These are phyloP conservation scores for Glaucopsyche alexis DNA, from an alignment of 2,888 invertebrate genomes.

Conservation along the genomic window DNA sequence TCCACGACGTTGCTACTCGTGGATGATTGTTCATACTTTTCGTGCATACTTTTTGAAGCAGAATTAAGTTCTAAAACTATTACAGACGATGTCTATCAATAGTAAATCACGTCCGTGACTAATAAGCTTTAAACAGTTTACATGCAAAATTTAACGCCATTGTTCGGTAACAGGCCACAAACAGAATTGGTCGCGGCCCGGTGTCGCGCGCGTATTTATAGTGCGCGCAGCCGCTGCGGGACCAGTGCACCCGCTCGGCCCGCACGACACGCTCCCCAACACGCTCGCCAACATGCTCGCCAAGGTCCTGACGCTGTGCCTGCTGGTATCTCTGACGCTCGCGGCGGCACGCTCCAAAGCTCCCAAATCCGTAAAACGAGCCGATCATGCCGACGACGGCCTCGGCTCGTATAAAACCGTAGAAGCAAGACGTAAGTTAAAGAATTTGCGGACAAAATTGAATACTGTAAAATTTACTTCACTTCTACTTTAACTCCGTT, in stretches of 20 bases:
- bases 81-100: neutral
- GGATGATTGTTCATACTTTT: no score
- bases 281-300: conserved; percentile 3
- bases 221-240: neutral
- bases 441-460: neutral
- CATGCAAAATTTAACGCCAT: neutral
- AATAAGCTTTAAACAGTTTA: neutral
- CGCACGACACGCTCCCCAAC: neutral
- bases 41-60: no score
- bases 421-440: neutral
- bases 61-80: no score
- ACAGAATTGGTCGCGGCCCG: neutral
- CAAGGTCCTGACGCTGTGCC: conserved; percentile 6
- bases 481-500: no score
- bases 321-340: neutral
- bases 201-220: neutral
- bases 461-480: neutral
- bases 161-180: neutral
- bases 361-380: neutral
- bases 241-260: neutral
- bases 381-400: neutral
- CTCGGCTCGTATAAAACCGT: neutral
- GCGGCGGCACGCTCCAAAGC: neutral
- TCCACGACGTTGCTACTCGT: no score
- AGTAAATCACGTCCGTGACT: neutral